Evolutionary conservation across 2,797 vertebrate species (phyloP).

Genomic region (Xenops minutus): DNA sequence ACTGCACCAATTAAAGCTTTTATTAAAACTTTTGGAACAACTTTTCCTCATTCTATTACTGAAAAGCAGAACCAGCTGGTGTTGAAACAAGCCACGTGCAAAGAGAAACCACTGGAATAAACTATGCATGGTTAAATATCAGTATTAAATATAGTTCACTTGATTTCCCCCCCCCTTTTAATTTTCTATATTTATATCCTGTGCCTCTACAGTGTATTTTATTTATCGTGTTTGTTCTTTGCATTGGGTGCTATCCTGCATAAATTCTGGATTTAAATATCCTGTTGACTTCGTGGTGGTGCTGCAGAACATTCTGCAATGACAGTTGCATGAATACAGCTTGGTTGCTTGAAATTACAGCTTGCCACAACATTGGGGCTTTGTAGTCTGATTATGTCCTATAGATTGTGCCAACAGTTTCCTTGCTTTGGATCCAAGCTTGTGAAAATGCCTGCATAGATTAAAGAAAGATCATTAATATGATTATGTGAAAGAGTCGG

Average conservation of each 20-base stretch:
- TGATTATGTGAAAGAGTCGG: background rate
- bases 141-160: background rate
- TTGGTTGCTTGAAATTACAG: background rate
- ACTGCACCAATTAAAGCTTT: background rate
- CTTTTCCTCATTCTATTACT: background rate
- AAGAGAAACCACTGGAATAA: background rate
- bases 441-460: background rate
- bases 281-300: rapidly evolving
- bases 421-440: background rate
- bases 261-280: background rate
- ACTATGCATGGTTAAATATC: background rate
- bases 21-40: background rate
- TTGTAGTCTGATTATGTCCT: background rate
- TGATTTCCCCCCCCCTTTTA: background rate
- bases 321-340: background rate
- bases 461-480: background rate
- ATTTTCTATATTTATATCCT: background rate
- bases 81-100: background rate
- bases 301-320: background rate
- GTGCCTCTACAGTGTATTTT: background rate
- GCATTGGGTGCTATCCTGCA: background rate
- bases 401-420: background rate
- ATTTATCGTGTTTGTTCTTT: background rate
- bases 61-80: background rate
- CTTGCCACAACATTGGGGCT: background rate